Base-by-base conservation (phyloP, 2,797 vertebrate species). In the Peromyscus melanophrys region DNA sequence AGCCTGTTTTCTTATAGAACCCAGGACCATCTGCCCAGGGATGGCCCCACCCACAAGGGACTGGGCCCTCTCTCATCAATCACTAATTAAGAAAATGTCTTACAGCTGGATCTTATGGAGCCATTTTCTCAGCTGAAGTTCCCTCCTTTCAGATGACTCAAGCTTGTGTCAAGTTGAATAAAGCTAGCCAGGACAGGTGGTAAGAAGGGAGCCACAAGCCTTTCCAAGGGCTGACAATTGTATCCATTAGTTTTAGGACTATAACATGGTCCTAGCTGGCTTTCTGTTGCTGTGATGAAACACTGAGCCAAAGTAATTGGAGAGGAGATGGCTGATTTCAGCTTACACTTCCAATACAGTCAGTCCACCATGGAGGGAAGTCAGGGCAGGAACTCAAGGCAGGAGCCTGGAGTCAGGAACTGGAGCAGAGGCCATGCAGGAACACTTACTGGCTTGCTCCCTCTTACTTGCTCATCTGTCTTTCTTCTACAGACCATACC, bases 201-300 rank as follows among this genome's bases (percentile, higher is more conserved):
- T 11, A 0, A 1, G 31, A 25, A n/a, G 21, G 52, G 52, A 3
- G 3, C 4, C 0, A 27, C 37, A 52, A 1, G 3, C 23, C 43
- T 29, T 34, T 65, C n/a, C 29, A 43, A 49, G 73, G 31, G 27
- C 37, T 80, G 31, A 59, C 6, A 1, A 4, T 29, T 61, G 29
- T 1, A 2, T 12, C 40, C 9, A 31, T 88, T 71, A 3, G 13
- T 46, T 76, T 75, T 16, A 13, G 40, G 55, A 13, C 16, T 0
- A 0, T 4, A 57, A 77, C 10, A 11, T 7, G 7, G 8, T 49
- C 31, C 65, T 52, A 25, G 63, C 14, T 85, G 49, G 61, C 31
- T n/a, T 67, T 49, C 11, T 85, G 40, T n/a, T 52, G 63, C 31
- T 85, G 63, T 67, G 43, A 67, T 46, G 12, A 67, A 63, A 31